A percentile compares a stretch with the other conserved stretches of the same genome.
These are phyloP conservation scores for Epizoanthus illoricatus DNA, from an alignment of 92 coral and sea anemone genomes.

Conservation along the genomic window DNA sequence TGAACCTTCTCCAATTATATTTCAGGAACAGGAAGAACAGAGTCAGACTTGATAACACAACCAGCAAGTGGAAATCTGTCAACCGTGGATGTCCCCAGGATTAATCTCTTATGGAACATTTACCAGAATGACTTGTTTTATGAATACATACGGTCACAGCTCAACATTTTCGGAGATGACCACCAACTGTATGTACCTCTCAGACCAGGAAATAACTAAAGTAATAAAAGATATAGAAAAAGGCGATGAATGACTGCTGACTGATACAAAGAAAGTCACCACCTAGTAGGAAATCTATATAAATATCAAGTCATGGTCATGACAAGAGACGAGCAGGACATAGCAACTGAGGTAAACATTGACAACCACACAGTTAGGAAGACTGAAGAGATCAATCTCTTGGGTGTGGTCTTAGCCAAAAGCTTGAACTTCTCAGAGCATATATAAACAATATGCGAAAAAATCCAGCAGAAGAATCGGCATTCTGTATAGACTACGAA, in stretches of 20 bases:
- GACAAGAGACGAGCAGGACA: neutral
- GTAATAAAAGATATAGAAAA: neutral
- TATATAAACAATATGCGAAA: neutral
- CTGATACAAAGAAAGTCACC: neutral
- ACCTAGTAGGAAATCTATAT: neutral
- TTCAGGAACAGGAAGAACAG: constrained; percentile 4
- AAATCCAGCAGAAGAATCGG: neutral
- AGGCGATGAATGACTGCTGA: neutral
- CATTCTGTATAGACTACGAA: neutral
- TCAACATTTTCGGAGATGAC: neutral
- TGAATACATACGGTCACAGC: neutral
- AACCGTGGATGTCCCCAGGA: constrained; percentile 6
- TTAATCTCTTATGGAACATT: neutral
- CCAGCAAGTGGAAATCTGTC: neutral
- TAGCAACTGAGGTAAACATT: neutral
- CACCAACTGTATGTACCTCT: constrained; percentile 5
- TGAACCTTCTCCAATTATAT: neutral
- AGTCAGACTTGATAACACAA: neutral
- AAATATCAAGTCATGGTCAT: neutral
- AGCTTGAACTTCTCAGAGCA: neutral
- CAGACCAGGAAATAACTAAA: neutral
- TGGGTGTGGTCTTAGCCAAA: neutral
- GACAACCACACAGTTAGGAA: neutral
- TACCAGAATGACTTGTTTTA: constrained; percentile 1
- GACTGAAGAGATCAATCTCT: neutral